phyloP scores from a whole-genome alignment of 2,113 vertebrate species.

The Helogale parvula region DNA sequence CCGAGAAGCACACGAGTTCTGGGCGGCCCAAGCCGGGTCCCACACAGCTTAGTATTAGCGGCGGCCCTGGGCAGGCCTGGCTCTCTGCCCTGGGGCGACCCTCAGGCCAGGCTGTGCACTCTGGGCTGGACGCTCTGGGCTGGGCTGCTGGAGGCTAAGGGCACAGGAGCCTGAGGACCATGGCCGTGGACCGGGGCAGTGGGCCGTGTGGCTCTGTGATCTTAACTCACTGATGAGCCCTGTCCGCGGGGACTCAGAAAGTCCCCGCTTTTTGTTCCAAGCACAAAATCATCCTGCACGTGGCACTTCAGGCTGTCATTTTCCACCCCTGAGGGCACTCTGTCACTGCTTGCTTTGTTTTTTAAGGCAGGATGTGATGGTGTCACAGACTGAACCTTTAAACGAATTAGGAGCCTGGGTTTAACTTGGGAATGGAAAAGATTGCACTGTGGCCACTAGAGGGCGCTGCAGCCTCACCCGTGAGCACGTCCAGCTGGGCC shows the following conservation, averaged over 20 bases:
- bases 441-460: neutral
- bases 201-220: neutral
- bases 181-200: neutral
- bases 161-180: fast-evolving
- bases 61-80: neutral
- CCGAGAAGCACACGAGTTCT: neutral
- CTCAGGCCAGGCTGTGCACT: fast-evolving
- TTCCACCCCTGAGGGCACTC: neutral
- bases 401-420: neutral
- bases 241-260: fast-evolving
- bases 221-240: neutral
- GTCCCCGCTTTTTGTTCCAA: neutral
- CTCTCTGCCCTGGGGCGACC: neutral
- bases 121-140: neutral
- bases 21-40: neutral
- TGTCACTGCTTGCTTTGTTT: neutral
- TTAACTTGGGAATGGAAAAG: neutral
- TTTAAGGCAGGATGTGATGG: neutral
- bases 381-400: neutral
- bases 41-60: neutral
- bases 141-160: no score
- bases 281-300: no score
- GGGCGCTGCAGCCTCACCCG: neutral
- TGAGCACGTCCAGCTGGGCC: fast-evolving
- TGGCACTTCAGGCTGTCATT: no score